Percentiles rank a stretch among this genome's conserved stretches.
phyloP scores from a whole-genome alignment of 1,140 invertebrate genomes.

The Heliothis subflexa region DNA sequence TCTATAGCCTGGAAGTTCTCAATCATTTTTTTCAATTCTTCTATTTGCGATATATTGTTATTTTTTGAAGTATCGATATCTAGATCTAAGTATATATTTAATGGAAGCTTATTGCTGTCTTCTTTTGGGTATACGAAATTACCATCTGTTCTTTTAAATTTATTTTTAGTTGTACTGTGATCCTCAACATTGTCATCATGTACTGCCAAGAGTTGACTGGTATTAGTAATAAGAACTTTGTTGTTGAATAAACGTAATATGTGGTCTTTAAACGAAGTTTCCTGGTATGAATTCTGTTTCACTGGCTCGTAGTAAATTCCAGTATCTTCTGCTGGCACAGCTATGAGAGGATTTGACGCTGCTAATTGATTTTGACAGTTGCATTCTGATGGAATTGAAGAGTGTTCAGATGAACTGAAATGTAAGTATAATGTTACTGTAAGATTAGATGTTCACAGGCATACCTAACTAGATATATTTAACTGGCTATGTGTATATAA shows the following conservation, averaged over 20 bases:
- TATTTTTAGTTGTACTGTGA: background rate
- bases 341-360: background rate
- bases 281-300: background rate
- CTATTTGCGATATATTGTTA: background rate
- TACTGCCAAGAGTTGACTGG: background rate
- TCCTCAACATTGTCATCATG: background rate
- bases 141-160: background rate
- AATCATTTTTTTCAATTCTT: slow-evolving; percentile 21
- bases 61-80: slow-evolving; percentile 16
- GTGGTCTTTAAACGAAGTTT: background rate
- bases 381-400: background rate
- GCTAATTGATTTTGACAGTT: background rate
- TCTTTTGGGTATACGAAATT: background rate
- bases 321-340: background rate
- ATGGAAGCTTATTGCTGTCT: background rate
- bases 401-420: slow-evolving; percentile 6
- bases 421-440: background rate
- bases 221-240: background rate
- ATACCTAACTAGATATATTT: too few relatives aligned
- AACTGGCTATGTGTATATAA: too few relatives aligned
- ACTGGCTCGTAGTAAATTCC: background rate
- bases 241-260: background rate
- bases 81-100: slow-evolving; percentile 6
- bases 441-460: background rate
- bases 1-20: slow-evolving; percentile 11